Conservation (phyloP, 2,113 vertebrate species). For the Mastomys natalensis region DNA sequence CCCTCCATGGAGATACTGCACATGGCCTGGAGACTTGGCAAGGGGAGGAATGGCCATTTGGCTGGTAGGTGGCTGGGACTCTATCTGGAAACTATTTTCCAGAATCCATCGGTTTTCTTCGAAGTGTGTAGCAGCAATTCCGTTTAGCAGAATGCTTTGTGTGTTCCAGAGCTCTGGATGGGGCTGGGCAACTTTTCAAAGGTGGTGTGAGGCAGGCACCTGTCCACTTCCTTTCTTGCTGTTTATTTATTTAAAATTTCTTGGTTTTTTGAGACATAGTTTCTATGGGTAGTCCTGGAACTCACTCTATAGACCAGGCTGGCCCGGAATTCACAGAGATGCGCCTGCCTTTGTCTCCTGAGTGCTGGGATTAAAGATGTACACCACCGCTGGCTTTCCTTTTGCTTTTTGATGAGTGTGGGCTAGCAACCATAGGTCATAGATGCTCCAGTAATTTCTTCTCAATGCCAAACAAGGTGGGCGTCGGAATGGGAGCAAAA, state of each 20-base stretch:
- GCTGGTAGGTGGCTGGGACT: neutral
- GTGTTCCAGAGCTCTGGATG: neutral
- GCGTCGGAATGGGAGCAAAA: neutral
- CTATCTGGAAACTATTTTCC: slow-evolving; percentile 41
- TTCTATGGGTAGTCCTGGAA: neutral
- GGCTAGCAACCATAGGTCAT: neutral
- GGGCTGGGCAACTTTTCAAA: slow-evolving; percentile 11
- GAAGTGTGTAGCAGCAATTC: neutral
- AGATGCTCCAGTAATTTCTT: neutral
- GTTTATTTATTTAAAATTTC: neutral
- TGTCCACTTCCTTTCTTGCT: neutral
- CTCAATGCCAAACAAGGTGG: neutral
- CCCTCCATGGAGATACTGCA: neutral
- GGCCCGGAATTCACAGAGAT: neutral
- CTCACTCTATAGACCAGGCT: neutral
- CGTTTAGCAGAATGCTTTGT: neutral
- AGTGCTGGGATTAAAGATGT: neutral
- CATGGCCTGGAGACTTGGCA: neutral
- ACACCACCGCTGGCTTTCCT: no score
- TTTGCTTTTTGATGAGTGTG: slow-evolving; percentile 5
- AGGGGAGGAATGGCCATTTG: neutral
- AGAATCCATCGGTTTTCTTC: slow-evolving; percentile 14
- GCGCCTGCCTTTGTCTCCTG: neutral
- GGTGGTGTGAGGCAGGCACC: neutral
- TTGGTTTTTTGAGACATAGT: neutral